Conservation (phyloP, 2,888 invertebrate species). For the Strigamia crassipes region DNA sequence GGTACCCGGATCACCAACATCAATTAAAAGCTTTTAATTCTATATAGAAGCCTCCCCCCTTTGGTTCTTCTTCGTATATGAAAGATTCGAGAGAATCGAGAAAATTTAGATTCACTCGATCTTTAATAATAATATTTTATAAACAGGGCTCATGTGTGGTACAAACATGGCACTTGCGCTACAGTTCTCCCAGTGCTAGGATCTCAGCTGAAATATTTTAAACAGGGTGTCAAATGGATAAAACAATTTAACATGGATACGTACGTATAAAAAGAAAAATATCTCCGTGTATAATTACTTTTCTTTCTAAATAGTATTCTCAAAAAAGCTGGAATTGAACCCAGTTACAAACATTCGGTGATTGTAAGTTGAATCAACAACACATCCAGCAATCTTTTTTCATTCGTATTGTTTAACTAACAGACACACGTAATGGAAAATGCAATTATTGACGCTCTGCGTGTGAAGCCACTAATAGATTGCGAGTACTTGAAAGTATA, state of each 20-base stretch:
- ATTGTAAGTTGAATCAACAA: not conserved
- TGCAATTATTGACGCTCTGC: not conserved
- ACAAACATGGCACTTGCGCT: constrained; percentile 82
- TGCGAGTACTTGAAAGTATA: constrained; percentile 14
- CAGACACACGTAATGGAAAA: not conserved
- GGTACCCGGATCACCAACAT: too few relatives aligned
- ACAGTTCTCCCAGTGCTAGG: constrained; percentile 64
- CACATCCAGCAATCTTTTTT: too few relatives aligned
- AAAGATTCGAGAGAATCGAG: too few relatives aligned
- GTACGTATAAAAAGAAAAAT: constrained; percentile 48
- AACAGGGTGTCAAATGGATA: constrained; percentile 67
- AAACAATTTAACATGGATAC: constrained; percentile 59
- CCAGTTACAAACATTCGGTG: not conserved
- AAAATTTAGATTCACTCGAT: too few relatives aligned
- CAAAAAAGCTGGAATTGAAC: not conserved
- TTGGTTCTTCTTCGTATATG: too few relatives aligned
- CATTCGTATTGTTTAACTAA: not conserved
- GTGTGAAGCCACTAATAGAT: not conserved
- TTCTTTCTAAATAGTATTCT: constrained; percentile 8
- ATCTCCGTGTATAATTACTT: too few relatives aligned
- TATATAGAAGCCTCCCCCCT: too few relatives aligned
- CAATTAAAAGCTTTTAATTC: too few relatives aligned
- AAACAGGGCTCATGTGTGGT: constrained; percentile 72
- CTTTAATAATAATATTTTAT: too few relatives aligned
- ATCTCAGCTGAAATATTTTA: constrained; percentile 72